phyloP scores from a whole-genome alignment of 2,113 vertebrate species.

The Sphaerodactylus townsendi region DNA sequence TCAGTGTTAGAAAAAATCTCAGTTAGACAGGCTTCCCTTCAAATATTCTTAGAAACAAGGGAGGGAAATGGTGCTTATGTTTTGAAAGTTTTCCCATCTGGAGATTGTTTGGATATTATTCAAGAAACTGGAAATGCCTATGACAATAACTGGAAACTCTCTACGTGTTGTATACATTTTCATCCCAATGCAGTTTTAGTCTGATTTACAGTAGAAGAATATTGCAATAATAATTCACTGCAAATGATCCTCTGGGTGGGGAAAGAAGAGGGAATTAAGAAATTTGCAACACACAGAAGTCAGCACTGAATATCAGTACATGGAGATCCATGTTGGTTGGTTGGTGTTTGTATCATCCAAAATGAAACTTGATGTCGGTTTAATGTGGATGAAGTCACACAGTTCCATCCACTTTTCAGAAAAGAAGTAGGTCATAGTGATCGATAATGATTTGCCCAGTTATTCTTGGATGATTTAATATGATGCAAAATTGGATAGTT shows the following conservation, averaged over 20 bases:
- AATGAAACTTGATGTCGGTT: neutral
- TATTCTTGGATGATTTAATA: neutral
- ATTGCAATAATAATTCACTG: neutral
- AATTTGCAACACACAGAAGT: neutral
- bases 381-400: neutral
- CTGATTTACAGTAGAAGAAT: neutral
- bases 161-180: neutral
- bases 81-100: neutral
- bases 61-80: neutral
- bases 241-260: neutral
- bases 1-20: neutral
- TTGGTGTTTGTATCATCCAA: neutral
- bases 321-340: neutral
- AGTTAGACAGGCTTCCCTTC: neutral
- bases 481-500: neutral
- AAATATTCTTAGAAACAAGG: neutral
- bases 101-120: neutral
- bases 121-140: neutral
- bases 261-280: too few species aligned
- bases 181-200: neutral
- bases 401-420: neutral
- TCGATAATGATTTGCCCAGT: too few species aligned
- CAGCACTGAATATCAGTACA: neutral
- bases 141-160: neutral
- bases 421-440: neutral